These are phyloP conservation scores for Papilio polytes DNA, from an alignment of 1,140 invertebrate species.

Conservation along the genomic window DNA sequence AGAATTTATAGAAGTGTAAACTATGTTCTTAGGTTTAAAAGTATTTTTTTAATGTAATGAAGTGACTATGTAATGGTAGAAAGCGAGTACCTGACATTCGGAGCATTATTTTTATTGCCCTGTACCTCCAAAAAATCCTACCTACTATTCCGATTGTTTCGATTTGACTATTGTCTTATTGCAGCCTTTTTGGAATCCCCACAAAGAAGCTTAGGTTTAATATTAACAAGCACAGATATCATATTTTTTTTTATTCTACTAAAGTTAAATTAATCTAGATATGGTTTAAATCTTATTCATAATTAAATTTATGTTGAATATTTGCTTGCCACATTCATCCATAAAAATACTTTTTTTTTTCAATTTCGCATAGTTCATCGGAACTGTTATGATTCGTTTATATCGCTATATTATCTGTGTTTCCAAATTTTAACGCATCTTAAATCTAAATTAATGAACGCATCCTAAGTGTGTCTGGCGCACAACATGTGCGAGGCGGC, in stretches of 20 bases:
- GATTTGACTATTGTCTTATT: slow-evolving; percentile 21
- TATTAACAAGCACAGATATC: background rate
- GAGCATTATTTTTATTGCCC: slow-evolving; percentile 15
- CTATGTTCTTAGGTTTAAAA: background rate
- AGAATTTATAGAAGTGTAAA: background rate
- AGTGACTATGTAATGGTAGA: background rate
- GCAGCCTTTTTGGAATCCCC: background rate
- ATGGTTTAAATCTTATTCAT: too few relatives aligned
- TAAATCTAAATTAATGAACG: slow-evolving; percentile 28
- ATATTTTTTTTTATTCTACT: background rate
- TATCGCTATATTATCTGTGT: background rate
- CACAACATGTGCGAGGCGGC: slow-evolving; percentile 56
- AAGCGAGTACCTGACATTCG: slow-evolving; percentile 22
- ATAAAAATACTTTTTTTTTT: too few relatives aligned
- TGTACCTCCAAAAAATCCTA: slow-evolving; percentile 23
- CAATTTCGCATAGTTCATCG: too few relatives aligned
- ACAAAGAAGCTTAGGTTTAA: background rate
- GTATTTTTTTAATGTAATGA: background rate
- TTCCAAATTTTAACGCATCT: slow-evolving; percentile 13
- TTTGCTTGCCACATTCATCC: too few relatives aligned
- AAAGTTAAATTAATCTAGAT: too few relatives aligned
- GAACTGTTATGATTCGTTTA: background rate
- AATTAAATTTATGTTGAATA: too few relatives aligned
- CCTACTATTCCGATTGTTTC: slow-evolving; percentile 33
- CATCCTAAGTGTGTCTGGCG: slow-evolving; percentile 15